Percentiles rank a stretch among this genome's conserved stretches.
phyloP scores from a whole-genome alignment of 2,888 invertebrate species.

The Lasius fuliginosus region DNA sequence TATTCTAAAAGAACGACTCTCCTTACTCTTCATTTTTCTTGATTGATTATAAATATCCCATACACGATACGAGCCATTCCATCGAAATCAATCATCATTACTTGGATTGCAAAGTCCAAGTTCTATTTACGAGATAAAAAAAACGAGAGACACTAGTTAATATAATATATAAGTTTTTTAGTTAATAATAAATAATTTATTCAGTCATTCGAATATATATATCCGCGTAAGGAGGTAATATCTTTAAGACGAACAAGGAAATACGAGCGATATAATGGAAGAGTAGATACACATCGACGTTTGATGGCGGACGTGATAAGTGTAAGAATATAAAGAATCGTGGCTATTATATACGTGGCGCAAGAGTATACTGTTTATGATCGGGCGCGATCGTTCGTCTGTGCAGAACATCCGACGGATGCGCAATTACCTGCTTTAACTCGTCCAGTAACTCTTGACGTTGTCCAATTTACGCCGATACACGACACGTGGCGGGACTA shows the following conservation, averaged over 20 bases:
- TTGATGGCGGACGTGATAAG: constrained; percentile 43
- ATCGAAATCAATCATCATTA: not conserved
- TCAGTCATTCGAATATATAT: not conserved
- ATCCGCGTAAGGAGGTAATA: not conserved
- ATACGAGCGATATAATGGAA: constrained; percentile 28
- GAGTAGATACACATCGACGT: constrained; percentile 39
- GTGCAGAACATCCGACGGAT: constrained; percentile 47
- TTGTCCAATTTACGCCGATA: constrained; percentile 46
- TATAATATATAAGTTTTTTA: too few relatives aligned
- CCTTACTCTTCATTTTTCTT: not conserved
- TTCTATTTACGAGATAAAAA: not conserved
- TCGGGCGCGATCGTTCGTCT: constrained; percentile 34
- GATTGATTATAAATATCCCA: not conserved
- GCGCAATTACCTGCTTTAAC: constrained; percentile 61
- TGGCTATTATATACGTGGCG: constrained; percentile 28
- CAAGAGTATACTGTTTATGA: constrained; percentile 44
- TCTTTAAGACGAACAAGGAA: constrained; percentile 22
- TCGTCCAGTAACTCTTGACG: constrained; percentile 38
- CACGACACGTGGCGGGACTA: constrained; percentile 23
- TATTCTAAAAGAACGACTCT: not conserved
- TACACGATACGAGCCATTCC: not conserved
- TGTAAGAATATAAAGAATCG: constrained; percentile 44
- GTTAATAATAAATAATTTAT: constrained; percentile 14
- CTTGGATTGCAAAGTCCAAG: not conserved
- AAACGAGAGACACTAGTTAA: not conserved